These are phyloP conservation scores for Cinclus cinclus DNA, from an alignment of 2,113 vertebrate species.

Conservation along the genomic window DNA sequence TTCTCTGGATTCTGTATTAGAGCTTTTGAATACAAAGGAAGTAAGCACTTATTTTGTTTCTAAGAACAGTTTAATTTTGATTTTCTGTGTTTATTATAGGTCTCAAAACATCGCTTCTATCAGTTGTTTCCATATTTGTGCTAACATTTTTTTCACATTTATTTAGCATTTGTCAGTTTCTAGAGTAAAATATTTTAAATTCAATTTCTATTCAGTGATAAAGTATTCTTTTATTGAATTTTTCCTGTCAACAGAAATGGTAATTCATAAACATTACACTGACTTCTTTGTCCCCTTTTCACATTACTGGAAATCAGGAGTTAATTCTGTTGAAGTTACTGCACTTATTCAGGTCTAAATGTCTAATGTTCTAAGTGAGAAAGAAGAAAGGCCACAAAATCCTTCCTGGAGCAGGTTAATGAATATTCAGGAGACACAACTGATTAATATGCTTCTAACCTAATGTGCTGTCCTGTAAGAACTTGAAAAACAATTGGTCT, in stretches of 20 bases:
- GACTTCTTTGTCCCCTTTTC: not conserved
- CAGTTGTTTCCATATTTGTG: not conserved
- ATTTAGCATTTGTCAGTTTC: not conserved
- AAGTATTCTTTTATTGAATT: not conserved
- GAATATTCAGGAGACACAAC: slow-evolving; percentile 47
- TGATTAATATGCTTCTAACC: slow-evolving; percentile 57
- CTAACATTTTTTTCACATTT: not conserved
- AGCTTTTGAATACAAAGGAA: not conserved
- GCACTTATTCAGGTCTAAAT: not conserved
- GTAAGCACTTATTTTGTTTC: not conserved
- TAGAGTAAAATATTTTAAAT: not conserved
- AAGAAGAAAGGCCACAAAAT: not conserved
- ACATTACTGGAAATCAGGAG: not conserved
- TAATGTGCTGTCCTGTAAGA: slow-evolving; percentile 56
- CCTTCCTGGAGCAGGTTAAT: slow-evolving; percentile 2
- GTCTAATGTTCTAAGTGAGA: not conserved
- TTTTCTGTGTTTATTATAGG: not conserved
- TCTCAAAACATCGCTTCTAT: not conserved
- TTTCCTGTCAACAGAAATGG: not conserved
- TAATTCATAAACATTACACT: not conserved
- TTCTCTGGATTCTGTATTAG: not conserved
- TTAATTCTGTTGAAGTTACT: not conserved
- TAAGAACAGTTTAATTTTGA: not conserved
- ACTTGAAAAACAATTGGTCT: slow-evolving; percentile 58
- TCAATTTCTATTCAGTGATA: not conserved